These are phyloP conservation scores for Mesitornis unicolor DNA, from an alignment of 2,113 vertebrate species.

Conservation along the genomic window DNA sequence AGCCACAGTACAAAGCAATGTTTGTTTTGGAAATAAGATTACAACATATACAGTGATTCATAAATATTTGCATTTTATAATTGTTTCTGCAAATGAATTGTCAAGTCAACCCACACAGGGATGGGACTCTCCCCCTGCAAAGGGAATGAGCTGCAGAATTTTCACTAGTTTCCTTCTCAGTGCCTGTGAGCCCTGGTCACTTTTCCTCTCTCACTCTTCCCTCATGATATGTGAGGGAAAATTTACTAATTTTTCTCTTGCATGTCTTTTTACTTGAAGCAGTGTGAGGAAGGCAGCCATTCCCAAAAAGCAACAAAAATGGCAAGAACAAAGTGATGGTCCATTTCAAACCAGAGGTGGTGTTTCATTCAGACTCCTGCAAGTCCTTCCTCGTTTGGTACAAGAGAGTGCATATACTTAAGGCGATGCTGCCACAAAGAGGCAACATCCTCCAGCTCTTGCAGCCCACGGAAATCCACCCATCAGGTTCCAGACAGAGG, in stretches of 20 bases:
- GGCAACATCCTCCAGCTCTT: neutral
- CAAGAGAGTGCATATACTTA: neutral
- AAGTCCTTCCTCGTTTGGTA: neutral
- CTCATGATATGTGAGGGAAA: neutral
- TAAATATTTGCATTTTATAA: constrained; percentile 73
- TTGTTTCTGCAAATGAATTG: constrained; percentile 62
- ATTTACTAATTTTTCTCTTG: neutral
- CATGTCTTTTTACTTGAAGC: neutral
- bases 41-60: constrained; percentile 48
- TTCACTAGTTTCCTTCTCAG: constrained; percentile 41
- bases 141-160: constrained; percentile 32
- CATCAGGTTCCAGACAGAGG: neutral
- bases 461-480: neutral
- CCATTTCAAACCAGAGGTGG: neutral
- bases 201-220: neutral
- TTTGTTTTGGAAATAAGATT: constrained; percentile 68
- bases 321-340: neutral
- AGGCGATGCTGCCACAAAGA: neutral
- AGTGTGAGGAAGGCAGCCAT: neutral
- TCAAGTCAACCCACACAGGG: constrained; percentile 5
- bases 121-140: neutral
- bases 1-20: neutral
- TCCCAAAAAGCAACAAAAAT: neutral
- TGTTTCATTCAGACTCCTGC: neutral
- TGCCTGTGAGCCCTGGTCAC: neutral